Conservation (phyloP, 2,888 invertebrate genomes). For the Agonopterix arenella region DNA sequence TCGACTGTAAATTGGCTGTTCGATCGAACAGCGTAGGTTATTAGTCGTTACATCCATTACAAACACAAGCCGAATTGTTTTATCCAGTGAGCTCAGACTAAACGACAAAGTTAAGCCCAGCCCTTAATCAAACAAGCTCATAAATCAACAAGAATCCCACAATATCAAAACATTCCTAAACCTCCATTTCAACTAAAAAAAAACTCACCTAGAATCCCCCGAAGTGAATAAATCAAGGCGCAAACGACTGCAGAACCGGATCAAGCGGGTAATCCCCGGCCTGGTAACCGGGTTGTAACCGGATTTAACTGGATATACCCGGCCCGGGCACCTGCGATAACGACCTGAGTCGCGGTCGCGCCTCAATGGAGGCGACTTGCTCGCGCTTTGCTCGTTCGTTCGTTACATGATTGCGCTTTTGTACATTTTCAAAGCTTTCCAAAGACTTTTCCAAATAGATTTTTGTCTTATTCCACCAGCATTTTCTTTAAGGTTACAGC, state of each 20-base stretch:
- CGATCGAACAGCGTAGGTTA: too few species aligned
- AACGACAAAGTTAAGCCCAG: conserved; percentile 1
- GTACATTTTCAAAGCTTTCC: neutral
- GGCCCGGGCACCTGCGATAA: conserved; percentile 68
- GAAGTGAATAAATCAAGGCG: conserved; percentile 65
- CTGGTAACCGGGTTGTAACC: conserved; percentile 59
- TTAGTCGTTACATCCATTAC: too few species aligned
- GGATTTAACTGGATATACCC: conserved; percentile 49
- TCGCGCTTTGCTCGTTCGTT: conserved; percentile 13
- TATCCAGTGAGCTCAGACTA: neutral
- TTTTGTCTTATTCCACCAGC: neutral
- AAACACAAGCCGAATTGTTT: neutral
- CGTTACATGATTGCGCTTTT: conserved; percentile 6
- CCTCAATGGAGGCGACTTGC: conserved; percentile 2
- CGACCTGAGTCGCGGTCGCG: conserved; percentile 33
- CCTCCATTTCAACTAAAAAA: conserved; percentile 13
- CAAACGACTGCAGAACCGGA: conserved; percentile 63
- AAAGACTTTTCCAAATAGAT: neutral
- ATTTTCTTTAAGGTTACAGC: too few species aligned
- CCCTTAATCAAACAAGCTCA: conserved; percentile 7
- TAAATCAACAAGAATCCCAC: conserved; percentile 9
- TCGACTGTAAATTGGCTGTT: too few species aligned
- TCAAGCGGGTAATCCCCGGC: conserved; percentile 60
- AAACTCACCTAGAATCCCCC: conserved; percentile 15
- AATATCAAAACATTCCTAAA: conserved; percentile 15